Conservation (phyloP, 2,888 invertebrate species). For the Sarcophaga rosellei region DNA sequence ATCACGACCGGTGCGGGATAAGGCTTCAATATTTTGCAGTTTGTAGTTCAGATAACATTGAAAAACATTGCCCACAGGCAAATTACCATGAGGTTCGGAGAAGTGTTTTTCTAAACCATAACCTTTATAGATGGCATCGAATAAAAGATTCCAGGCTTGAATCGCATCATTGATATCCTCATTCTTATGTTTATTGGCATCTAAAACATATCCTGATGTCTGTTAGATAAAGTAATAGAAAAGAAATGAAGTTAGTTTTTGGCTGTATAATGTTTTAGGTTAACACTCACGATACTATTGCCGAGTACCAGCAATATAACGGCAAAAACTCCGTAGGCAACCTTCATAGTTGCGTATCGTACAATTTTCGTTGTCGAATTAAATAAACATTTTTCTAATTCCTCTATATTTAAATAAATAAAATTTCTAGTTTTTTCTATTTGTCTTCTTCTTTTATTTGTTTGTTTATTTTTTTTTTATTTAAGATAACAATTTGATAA, state of each 20-base stretch:
- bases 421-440: too few relatives aligned
- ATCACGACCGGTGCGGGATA: neutral
- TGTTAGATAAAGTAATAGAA: neutral
- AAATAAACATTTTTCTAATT: neutral
- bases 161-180: neutral
- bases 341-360: conserved; percentile 20
- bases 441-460: neutral
- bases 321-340: conserved; percentile 21
- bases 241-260: neutral
- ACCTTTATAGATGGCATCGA: conserved; percentile 1
- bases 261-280: neutral
- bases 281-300: conserved; percentile 18
- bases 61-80: neutral
- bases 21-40: neutral
- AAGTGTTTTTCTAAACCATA: neutral
- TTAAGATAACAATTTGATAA: conserved; percentile 26
- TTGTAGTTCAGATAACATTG: conserved; percentile 2
- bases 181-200: neutral
- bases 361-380: neutral
- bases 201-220: conserved; percentile 5
- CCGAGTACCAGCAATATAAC: neutral
- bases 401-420: conserved; percentile 17
- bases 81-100: too few relatives aligned
- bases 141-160: neutral
- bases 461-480: conserved; percentile 17